phyloP scores from a whole-genome alignment of 2,113 vertebrate species.

The Protobothrops mucrosquamatus region DNA sequence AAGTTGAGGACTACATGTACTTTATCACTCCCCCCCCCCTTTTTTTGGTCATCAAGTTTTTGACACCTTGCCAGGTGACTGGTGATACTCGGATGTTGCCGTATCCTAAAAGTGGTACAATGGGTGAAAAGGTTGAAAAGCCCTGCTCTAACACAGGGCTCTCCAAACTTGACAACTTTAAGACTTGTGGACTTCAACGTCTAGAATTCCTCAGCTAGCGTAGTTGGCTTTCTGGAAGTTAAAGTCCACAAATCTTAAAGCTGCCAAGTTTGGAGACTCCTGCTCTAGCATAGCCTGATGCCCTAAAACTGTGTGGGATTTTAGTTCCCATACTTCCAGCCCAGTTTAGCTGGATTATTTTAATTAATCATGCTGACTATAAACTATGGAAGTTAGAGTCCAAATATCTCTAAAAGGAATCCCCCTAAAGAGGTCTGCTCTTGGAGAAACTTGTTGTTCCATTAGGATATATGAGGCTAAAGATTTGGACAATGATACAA shows the following conservation, averaged over 20 bases:
- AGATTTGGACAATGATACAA: neutral
- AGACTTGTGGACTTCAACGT: neutral
- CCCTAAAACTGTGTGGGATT: neutral
- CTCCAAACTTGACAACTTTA: neutral
- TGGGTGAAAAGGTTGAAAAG: too few species aligned
- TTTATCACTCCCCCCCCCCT: too few species aligned
- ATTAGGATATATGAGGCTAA: neutral
- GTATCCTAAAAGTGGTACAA: too few species aligned
- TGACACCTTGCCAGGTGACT: too few species aligned
- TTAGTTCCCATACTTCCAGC: neutral
- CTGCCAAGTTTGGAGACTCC: neutral
- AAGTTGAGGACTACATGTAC: too few species aligned
- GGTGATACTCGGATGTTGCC: too few species aligned
- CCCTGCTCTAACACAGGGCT: neutral
- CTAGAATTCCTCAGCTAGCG: neutral
- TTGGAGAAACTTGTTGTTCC: neutral
- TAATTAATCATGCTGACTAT: neutral
- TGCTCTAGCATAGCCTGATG: neutral
- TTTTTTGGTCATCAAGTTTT: too few species aligned
- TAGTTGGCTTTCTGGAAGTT: neutral
- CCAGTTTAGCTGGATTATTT: neutral
- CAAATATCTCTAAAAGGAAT: neutral
- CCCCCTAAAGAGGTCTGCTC: neutral
- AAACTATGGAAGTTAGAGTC: neutral
- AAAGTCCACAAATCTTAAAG: neutral